These are phyloP conservation scores for pig (Sus scrofa) DNA, from an alignment of 2,113 vertebrate species.

Conservation along the genomic window T2T-Sscrofa CM000824.6:152719501-152720000, in stretches of 20 bases:
- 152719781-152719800: neutral
- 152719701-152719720: neutral
- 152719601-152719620: neutral
- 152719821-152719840: neutral
- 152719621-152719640: neutral
- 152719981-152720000: neutral
- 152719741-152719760: neutral
- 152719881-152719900: too few relatives aligned
- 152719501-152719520: neutral
- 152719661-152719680: neutral
- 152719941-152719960: neutral
- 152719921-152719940: neutral
- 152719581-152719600: neutral
- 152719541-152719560: neutral
- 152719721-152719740: neutral
- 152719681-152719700: neutral
- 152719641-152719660: neutral
- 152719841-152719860: neutral
- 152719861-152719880: neutral
- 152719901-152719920: neutral
- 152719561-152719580: neutral
- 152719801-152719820: neutral
- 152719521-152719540: neutral
- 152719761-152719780: neutral
- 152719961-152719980: neutral